phyloP scores from a whole-genome alignment of 2,113 vertebrate species.

The Atrichornis clamosus region DNA sequence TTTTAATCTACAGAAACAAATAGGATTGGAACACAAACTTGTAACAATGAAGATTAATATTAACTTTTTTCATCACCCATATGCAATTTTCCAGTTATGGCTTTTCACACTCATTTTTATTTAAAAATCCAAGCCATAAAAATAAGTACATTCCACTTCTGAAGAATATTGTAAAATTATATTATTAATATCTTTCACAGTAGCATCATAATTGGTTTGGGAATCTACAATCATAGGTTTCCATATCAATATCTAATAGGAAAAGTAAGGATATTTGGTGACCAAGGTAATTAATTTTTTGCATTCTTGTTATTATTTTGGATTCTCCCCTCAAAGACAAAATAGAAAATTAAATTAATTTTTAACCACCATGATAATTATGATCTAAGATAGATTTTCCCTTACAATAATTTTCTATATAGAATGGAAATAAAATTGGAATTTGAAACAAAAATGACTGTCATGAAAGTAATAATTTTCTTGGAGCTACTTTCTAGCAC shows the following conservation, averaged over 20 bases:
- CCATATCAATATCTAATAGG: neutral
- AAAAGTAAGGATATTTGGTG: neutral
- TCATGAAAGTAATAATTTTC: neutral
- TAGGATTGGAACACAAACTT: neutral
- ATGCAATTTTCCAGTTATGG: neutral
- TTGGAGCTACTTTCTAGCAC: neutral
- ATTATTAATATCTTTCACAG: neutral
- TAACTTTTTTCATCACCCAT: neutral
- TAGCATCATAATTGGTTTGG: neutral
- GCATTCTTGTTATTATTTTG: neutral
- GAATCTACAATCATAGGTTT: neutral
- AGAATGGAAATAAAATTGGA: neutral
- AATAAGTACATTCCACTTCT: neutral
- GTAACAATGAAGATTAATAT: neutral
- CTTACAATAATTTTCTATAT: neutral
- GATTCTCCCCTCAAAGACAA: neutral
- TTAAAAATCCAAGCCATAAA: neutral
- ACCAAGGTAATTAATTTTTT: neutral
- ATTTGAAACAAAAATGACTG: neutral
- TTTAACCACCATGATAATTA: neutral
- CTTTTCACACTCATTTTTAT: neutral
- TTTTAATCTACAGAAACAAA: neutral
- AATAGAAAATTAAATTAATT: neutral
- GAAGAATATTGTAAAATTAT: neutral
- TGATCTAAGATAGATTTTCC: neutral